A percentile compares a stretch with the other conserved stretches of the same genome.
phyloP scores from a whole-genome alignment of 2,888 invertebrate species.

The Tetranychus truncatus region DNA sequence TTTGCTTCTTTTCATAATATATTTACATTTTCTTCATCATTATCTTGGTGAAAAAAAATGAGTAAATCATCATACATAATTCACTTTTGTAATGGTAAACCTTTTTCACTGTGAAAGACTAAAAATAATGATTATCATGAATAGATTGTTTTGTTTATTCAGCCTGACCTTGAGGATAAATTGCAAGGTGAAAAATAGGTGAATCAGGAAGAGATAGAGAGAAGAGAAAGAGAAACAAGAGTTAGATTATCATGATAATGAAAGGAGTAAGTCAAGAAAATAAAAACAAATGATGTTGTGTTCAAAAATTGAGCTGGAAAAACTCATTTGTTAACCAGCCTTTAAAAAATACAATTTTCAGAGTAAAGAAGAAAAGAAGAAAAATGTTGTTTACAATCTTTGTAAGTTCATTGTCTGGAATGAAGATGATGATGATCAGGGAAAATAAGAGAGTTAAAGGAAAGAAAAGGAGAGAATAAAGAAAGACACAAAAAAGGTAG shows the following conservation, averaged over 20 bases:
- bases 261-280: background rate
- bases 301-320: background rate
- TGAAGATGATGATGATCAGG: constrained; percentile 10
- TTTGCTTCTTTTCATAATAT: too few relatives aligned
- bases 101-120: background rate
- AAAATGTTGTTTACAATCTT: background rate
- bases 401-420: background rate
- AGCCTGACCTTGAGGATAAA: background rate
- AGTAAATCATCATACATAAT: too few relatives aligned
- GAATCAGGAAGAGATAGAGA: background rate
- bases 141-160: background rate
- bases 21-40: too few relatives aligned
- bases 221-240: background rate
- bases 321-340: background rate
- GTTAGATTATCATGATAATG: background rate
- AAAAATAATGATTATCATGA: background rate
- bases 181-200: background rate
- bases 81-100: too few relatives aligned
- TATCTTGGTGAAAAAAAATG: too few relatives aligned
- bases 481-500: background rate
- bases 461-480: background rate
- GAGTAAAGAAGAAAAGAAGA: background rate
- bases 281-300: background rate
- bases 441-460: background rate
- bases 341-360: background rate